Conservation (phyloP, 2,888 invertebrate genomes). For the Scaptomyza caliginosa region DNA sequence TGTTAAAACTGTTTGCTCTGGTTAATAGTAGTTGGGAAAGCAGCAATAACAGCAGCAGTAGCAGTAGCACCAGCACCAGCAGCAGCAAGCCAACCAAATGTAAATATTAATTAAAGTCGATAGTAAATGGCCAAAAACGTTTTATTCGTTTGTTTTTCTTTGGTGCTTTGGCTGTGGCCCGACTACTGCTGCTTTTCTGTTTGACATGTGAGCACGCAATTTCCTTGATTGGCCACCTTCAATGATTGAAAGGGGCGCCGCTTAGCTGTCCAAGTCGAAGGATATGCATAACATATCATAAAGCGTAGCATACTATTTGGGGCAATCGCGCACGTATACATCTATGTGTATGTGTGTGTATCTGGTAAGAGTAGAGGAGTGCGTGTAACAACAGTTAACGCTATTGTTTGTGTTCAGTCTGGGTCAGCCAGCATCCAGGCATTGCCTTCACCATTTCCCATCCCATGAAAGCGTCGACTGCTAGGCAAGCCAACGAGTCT, state of each 20-base stretch:
- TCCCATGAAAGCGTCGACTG: neutral
- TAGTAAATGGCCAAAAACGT: conserved; percentile 79
- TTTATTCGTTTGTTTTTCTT: conserved; percentile 54
- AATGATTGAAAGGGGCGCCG: conserved; percentile 66
- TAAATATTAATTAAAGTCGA: conserved; percentile 80
- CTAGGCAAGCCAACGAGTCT: conserved; percentile 68
- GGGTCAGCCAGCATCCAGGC: conserved; percentile 62
- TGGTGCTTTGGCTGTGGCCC: neutral
- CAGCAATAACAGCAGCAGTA: conserved; percentile 16
- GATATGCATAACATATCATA: conserved; percentile 64
- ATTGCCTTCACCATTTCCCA: neutral
- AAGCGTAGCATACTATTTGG: conserved; percentile 69
- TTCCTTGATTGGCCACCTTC: conserved; percentile 74
- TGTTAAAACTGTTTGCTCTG: conserved; percentile 75
- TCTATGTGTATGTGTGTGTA: neutral
- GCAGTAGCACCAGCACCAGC: neutral
- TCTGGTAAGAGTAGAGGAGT: neutral
- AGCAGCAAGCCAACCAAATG: conserved; percentile 48
- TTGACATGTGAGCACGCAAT: conserved; percentile 79
- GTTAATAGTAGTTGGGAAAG: conserved; percentile 72
- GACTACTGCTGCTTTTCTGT: conserved; percentile 25
- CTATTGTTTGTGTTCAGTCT: conserved; percentile 68
- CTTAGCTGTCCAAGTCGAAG: conserved; percentile 60
- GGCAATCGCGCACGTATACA: conserved; percentile 9
- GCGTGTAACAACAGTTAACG: conserved; percentile 56